Conservation (phyloP, 2,797 vertebrate genomes). For the Lagorchestes hirsutus region DNA sequence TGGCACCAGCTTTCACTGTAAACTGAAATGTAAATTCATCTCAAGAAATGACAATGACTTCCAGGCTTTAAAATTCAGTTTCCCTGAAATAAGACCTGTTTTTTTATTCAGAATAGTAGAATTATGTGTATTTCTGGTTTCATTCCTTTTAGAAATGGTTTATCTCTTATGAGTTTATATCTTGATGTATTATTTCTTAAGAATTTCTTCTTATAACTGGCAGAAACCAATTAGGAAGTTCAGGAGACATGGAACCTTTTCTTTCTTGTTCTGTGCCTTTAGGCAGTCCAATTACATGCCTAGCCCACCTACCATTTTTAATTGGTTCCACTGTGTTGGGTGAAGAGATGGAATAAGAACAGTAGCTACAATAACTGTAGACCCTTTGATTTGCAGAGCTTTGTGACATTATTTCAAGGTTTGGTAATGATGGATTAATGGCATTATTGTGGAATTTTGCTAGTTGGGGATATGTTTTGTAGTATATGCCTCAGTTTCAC, state of each 20-base stretch:
- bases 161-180: conserved; percentile 22
- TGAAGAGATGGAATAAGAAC: neutral
- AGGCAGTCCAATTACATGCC: conserved; percentile 49
- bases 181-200: neutral
- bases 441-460: neutral
- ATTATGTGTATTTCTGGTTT: conserved; percentile 49
- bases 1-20: neutral
- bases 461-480: neutral
- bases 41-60: conserved; percentile 30
- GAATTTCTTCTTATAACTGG: neutral
- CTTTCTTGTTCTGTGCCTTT: conserved; percentile 47
- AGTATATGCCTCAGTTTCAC: neutral
- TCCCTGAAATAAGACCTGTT: conserved; percentile 24
- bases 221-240: conserved; percentile 37
- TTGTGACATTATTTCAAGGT: neutral
- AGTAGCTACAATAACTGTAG: neutral
- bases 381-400: neutral
- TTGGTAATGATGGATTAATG: neutral
- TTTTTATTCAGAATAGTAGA: neutral
- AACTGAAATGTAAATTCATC: neutral
- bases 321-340: neutral
- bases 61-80: conserved; percentile 13
- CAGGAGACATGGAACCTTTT: conserved; percentile 40
- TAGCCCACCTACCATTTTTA: neutral
- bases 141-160: conserved; percentile 41